Evolutionary conservation across 2,888 invertebrate species (phyloP), one percentile per base, ranked within the genome.

Genomic region (Lagria hirta): DNA sequence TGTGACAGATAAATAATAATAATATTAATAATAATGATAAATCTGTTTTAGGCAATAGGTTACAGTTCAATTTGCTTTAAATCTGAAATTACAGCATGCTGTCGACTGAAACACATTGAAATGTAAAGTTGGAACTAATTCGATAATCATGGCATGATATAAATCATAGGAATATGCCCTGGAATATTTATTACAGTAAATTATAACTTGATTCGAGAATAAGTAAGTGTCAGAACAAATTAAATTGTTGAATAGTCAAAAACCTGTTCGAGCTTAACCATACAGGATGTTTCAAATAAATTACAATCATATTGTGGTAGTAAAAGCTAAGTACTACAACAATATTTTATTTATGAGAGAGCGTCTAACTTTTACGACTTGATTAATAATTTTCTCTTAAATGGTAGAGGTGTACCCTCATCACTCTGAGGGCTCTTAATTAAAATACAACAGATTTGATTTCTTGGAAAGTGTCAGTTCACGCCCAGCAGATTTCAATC

Each of bases 401-500:
- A 28, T 24, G 43, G 36, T 32, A 30, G 43, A 36, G 27, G 37
- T 37, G 24, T 18, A 36, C 43, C 43, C 37, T 43, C 37, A 32
- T 43, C 43, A 43, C 35, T 8, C 18, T 17, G 32, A 34, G 52
- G 50, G 42, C 52, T 47, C 43, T 43, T 53, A 52, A 52, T 54
- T 51, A 48, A 51, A 52, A 55, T 51, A 48, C 40, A 35, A 17
- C 35, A 30, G 46, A 34, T 48, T 36, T 41, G 32, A 32, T 48
- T n/a, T 45, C 44, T 48, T 34, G 48, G 36, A 44, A 44, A 26
- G 34, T 41, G 41, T 40, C 32, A 32, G 37, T 28, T 20, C 29
- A 35, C 30, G 43, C 33, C 38, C 28, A 28, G n/a, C n/a, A n/a
- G 41, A 40, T 41, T 54, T 52, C 54, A 52, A 54, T 54, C 54